phyloP scores from a whole-genome alignment of 2,113 vertebrate genomes.

The Poecilia latipinna region DNA sequence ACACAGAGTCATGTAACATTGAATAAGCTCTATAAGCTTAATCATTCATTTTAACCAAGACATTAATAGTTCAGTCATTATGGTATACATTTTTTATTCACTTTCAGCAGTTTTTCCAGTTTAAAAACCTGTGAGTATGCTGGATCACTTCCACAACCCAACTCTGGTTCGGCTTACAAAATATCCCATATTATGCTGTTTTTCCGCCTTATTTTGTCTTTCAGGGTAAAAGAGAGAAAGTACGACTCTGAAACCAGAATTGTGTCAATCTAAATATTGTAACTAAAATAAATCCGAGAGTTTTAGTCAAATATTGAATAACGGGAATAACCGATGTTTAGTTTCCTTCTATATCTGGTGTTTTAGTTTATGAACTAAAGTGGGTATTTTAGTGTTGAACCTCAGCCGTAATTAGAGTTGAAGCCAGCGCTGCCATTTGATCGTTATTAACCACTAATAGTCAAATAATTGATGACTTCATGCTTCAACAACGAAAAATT shows the following conservation, averaged over 20 bases:
- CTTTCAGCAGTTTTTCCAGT: too few species aligned
- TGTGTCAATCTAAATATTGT: neutral
- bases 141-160: too few species aligned
- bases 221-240: too few species aligned
- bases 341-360: neutral
- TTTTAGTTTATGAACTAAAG: neutral
- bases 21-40: too few species aligned
- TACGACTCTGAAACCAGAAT: neutral
- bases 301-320: neutral
- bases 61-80: too few species aligned
- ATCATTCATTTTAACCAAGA: too few species aligned
- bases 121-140: too few species aligned
- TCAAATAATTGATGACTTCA: neutral
- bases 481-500: neutral
- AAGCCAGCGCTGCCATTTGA: neutral
- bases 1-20: too few species aligned
- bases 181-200: neutral
- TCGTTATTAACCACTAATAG: neutral
- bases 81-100: too few species aligned
- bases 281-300: neutral
- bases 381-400: neutral
- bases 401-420: neutral
- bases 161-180: too few species aligned
- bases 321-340: neutral
- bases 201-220: neutral